phyloP scores from a whole-genome alignment of 1,140 invertebrate species.

The Euwallacea fornicatus region DNA sequence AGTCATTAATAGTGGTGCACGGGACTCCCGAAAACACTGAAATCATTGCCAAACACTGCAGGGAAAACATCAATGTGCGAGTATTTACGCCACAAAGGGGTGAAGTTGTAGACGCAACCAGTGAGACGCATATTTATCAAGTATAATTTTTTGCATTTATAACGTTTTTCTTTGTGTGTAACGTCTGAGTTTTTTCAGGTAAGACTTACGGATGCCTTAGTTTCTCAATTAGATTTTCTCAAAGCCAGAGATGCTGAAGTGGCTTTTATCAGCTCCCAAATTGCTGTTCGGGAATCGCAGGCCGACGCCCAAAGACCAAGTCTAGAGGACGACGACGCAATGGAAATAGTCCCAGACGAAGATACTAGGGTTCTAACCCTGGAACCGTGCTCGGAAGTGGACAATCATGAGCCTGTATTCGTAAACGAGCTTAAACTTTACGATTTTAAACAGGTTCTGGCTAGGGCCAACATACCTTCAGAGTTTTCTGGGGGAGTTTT shows the following conservation, averaged over 20 bases:
- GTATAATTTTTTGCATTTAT: conserved; percentile 56
- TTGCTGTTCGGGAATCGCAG: conserved; percentile 61
- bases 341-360: conserved; percentile 52
- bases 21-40: conserved; percentile 61
- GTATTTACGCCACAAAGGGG: conserved; percentile 84
- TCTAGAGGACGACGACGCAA: conserved; percentile 50
- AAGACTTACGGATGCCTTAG: conserved; percentile 84
- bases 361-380: conserved; percentile 71
- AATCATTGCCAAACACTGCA: conserved; percentile 64
- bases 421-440: conserved; percentile 95
- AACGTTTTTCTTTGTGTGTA: background rate
- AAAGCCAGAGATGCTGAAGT: conserved; percentile 85
- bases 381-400: conserved; percentile 64
- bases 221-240: conserved; percentile 86
- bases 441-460: conserved; percentile 95
- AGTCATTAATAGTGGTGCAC: conserved; percentile 42
- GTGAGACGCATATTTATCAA: conserved; percentile 98
- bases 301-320: conserved; percentile 50
- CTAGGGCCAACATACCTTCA: conserved; percentile 81
- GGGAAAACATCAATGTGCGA: conserved; percentile 64
- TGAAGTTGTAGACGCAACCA: conserved; percentile 93
- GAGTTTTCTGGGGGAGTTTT: conserved; percentile 94
- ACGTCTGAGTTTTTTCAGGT: conserved; percentile 59
- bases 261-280: conserved; percentile 87
- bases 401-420: conserved; percentile 84